Evolutionary conservation across 2,113 vertebrate genomes (phyloP).

Genomic region (Pterocles orientalis): DNA sequence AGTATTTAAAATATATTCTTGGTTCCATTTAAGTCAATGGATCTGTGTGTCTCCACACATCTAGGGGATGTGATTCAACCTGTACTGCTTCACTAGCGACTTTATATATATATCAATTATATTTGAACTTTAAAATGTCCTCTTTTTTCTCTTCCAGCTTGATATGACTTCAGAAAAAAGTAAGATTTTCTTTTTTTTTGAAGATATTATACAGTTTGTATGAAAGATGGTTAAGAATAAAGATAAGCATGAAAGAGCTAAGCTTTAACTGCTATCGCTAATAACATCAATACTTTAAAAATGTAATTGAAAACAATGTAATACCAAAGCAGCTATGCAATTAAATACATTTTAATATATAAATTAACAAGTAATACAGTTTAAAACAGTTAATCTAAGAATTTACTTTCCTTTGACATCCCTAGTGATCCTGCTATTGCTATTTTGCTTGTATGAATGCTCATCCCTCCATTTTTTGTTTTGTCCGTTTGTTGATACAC

Average conservation of each 20-base stretch:
- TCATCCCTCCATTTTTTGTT: slow-evolving; percentile 64
- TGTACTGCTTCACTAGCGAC: neutral
- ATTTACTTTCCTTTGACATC: slow-evolving; percentile 76
- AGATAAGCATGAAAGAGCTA: slow-evolving; percentile 73
- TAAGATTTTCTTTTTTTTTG: slow-evolving; percentile 79
- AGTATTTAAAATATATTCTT: neutral
- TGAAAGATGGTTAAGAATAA: slow-evolving; percentile 62
- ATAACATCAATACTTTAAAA: slow-evolving; percentile 54
- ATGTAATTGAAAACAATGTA: slow-evolving; percentile 44
- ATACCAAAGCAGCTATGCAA: slow-evolving; percentile 55
- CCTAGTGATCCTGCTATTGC: slow-evolving; percentile 83
- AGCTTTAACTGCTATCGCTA: slow-evolving; percentile 72
- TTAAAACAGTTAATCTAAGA: slow-evolving; percentile 74
- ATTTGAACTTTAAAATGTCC: slow-evolving; percentile 41
- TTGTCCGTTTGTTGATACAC: slow-evolving; percentile 69
- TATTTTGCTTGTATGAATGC: slow-evolving; percentile 75
- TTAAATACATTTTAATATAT: slow-evolving; percentile 45
- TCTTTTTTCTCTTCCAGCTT: slow-evolving; percentile 83
- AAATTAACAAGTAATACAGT: slow-evolving; percentile 59
- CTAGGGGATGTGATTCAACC: neutral
- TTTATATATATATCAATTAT: neutral
- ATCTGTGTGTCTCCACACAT: neutral
- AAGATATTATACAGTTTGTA: slow-evolving; percentile 34
- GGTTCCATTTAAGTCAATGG: neutral
- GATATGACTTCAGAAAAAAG: slow-evolving; percentile 90